A percentile compares a stretch with the other conserved stretches of the same genome.
Evolutionary conservation across 2,888 invertebrate species (phyloP).

Genomic region (Drosophila mulleri): DNA sequence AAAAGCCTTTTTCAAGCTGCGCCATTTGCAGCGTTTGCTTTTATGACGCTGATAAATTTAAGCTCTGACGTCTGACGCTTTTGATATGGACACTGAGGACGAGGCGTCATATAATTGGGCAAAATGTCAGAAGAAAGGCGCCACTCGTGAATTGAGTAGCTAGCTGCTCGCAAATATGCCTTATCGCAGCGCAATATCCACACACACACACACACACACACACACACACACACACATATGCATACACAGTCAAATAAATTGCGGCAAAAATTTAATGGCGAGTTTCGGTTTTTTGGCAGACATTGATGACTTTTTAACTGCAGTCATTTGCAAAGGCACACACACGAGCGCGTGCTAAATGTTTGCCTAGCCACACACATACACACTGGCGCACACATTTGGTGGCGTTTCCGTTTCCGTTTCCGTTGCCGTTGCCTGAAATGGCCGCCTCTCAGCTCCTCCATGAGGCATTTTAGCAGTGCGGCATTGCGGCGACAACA

Average conservation of each 20-base stretch:
- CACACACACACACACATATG: constrained; percentile 13
- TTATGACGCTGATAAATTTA: constrained; percentile 62
- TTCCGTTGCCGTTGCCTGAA: constrained; percentile 36
- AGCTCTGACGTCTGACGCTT: constrained; percentile 39
- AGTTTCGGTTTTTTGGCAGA: constrained; percentile 75
- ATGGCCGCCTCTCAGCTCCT: constrained; percentile 23
- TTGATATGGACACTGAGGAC: constrained; percentile 28
- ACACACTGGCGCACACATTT: constrained; percentile 26
- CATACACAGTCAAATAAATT: constrained; percentile 48
- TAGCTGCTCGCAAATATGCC: constrained; percentile 15
- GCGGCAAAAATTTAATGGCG: constrained; percentile 73
- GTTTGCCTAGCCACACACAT: constrained; percentile 43
- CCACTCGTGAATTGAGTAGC: constrained; percentile 36
- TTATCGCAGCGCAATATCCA: constrained; percentile 53
- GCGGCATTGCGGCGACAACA: constrained; percentile 69
- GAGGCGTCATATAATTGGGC: constrained; percentile 49
- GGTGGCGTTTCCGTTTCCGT: constrained; percentile 71
- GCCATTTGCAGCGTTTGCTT: constrained; percentile 38
- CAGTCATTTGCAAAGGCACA: constrained; percentile 78
- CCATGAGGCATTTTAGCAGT: constrained; percentile 39
- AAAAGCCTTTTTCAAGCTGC: constrained; percentile 43
- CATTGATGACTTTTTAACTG: constrained; percentile 84
- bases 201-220: constrained; percentile 13
- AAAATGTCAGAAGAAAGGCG: constrained; percentile 29
- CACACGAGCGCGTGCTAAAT: constrained; percentile 28